Base-by-base conservation (phyloP, 1,140 invertebrate species). In the Polypedilum vanderplanki region DNA sequence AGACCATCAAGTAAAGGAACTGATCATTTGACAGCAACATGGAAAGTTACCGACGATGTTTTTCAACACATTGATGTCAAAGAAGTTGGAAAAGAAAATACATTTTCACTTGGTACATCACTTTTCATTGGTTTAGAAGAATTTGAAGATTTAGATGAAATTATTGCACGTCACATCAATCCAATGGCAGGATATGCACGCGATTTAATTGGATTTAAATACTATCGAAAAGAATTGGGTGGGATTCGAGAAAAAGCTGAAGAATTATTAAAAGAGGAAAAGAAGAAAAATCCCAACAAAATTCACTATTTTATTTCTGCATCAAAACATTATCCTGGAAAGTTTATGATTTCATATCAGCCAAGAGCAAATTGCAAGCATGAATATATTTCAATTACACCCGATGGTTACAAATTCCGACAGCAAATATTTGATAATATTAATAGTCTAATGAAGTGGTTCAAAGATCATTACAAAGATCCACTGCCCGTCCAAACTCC, bases 61-160 rank as follows among this genome's bases (percentile, higher is more conserved):
- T 94, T 93, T 80, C 96, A 98, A 81, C 97, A 99, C 81, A 96
- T 99, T 75, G 96, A 98, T 81, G 90, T 99, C 0, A 85, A 89
- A 24, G 98, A 99, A 84, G 91, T 98, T 82, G 95, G 95, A 9
- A 99, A 99, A 85, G 93, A 96, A 79, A 98, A 99, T 81, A 91
- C 91, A 0, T 99, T 99, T 80, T 97, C 95, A 67, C 84, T 99
- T 18, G 98, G 98, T 24, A 89, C 90, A 77, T 82, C 77, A 70
- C 84, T 99, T 0, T 92, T 90, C 88, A 98, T 98, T 77, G 90
- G 90, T 12, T 90, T 87, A 75, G 93, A 94, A 79, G 93, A 97
- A 79, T 99, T 97, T 84, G 98, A 99, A 86, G 98, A 99, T 85
- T 84, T 99, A 15, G 98, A 99, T 84, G 98, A 99, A 91, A 99